Evolutionary conservation across 1,140 invertebrate species (phyloP).

Genomic region (Chelonus insularis): DNA sequence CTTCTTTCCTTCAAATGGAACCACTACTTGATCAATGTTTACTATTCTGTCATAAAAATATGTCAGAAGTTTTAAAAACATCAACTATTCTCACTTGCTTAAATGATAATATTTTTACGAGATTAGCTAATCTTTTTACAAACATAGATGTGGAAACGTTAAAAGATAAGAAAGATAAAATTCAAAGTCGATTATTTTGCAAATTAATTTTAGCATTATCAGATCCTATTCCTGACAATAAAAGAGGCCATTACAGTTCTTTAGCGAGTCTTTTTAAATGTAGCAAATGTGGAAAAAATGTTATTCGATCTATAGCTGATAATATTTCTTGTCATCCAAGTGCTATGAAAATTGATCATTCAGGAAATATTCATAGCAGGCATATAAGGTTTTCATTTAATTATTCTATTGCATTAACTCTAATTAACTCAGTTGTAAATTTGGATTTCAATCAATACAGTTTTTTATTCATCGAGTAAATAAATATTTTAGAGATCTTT

Average conservation of each 20-base stretch:
- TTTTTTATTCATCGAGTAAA: too few species aligned
- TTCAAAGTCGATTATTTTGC: slow-evolving; percentile 79
- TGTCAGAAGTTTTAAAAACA: slow-evolving; percentile 78
- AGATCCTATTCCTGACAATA: slow-evolving; percentile 70
- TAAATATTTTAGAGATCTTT: slow-evolving; percentile 71
- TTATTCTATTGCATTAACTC: slow-evolving; percentile 11
- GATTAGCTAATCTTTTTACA: slow-evolving; percentile 77
- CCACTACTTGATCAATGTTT: slow-evolving; percentile 80
- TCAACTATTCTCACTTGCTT: slow-evolving; percentile 79
- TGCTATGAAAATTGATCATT: slow-evolving; percentile 71
- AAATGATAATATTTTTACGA: slow-evolving; percentile 76
- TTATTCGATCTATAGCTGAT: slow-evolving; percentile 66
- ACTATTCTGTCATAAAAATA: slow-evolving; percentile 77
- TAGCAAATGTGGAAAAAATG: slow-evolving; percentile 65
- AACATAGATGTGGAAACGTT: slow-evolving; percentile 78
- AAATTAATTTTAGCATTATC: slow-evolving; percentile 77
- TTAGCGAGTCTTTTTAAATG: slow-evolving; percentile 76
- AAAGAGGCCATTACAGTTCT: slow-evolving; percentile 77
- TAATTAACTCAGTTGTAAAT: neutral
- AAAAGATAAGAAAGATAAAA: slow-evolving; percentile 79
- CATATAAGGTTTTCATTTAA: slow-evolving; percentile 63
- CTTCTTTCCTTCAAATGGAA: slow-evolving; percentile 93
- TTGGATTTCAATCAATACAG: slow-evolving; percentile 13
- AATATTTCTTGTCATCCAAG: slow-evolving; percentile 69
- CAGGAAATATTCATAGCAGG: slow-evolving; percentile 69